phyloP scores from a whole-genome alignment of 1,140 invertebrate genomes.

The Dendroctonus valens region DNA sequence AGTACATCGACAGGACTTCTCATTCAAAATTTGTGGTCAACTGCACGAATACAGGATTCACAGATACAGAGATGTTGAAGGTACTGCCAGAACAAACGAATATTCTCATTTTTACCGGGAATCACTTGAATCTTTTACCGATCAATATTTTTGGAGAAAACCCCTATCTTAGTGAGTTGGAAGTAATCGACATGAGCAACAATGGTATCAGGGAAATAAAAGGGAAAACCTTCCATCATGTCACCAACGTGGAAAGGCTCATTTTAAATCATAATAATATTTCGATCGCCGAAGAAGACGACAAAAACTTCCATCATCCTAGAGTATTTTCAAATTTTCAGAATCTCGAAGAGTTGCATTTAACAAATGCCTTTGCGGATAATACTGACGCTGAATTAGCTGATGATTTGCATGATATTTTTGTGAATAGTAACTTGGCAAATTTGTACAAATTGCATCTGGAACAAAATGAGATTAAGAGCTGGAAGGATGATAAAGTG shows the following conservation, averaged over 20 bases:
- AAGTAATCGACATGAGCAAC: constrained; percentile 73
- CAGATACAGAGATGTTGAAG: constrained; percentile 58
- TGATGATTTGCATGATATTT: constrained; percentile 69
- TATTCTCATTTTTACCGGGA: constrained; percentile 74
- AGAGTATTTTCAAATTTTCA: constrained; percentile 77
- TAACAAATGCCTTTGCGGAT: constrained; percentile 75
- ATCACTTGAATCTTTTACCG: constrained; percentile 63
- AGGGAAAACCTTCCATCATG: constrained; percentile 76
- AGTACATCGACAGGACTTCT: constrained; percentile 54
- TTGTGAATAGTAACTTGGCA: constrained; percentile 67
- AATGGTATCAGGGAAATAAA: constrained; percentile 73
- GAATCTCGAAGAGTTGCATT: constrained; percentile 68
- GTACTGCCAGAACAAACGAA: constrained; percentile 66
- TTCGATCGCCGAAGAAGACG: constrained; percentile 58
- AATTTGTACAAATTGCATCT: constrained; percentile 71
- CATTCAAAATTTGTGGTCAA: constrained; percentile 65
- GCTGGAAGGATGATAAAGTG: constrained; percentile 63
- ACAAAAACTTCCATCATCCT: constrained; percentile 65
- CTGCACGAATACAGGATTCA: constrained; percentile 67
- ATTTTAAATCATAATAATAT: constrained; percentile 75
- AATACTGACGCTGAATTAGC: constrained; percentile 62
- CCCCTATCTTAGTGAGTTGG: constrained; percentile 57
- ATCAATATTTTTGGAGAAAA: constrained; percentile 71
- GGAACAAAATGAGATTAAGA: constrained; percentile 75
- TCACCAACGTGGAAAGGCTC: constrained; percentile 67